These are phyloP conservation scores for Drosophila aff. DNA, from an alignment of 1,140 invertebrate genomes.

Conservation along the genomic window DNA sequence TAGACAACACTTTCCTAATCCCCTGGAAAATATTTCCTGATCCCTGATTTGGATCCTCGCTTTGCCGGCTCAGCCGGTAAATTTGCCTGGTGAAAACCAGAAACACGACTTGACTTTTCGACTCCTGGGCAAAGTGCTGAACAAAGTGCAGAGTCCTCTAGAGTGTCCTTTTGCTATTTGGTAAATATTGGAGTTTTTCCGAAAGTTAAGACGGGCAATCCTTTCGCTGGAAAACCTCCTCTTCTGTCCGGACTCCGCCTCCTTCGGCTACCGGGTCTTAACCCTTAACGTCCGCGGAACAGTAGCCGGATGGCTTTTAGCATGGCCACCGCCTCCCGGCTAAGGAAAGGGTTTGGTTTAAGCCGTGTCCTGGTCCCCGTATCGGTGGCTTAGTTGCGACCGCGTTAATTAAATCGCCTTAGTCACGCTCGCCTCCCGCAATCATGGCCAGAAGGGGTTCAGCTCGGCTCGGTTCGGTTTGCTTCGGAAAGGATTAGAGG, in stretches of 20 bases:
- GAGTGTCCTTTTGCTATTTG: conserved; percentile 55
- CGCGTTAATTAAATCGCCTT: conserved; percentile 84
- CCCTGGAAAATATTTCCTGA: conserved; percentile 6
- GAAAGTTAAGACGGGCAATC: conserved; percentile 57
- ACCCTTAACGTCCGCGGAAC: conserved; percentile 38
- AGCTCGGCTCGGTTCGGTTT: not conserved
- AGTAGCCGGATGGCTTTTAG: conserved; percentile 72
- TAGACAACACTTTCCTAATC: not conserved
- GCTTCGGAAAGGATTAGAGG: conserved; percentile 42
- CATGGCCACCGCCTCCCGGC: conserved; percentile 51
- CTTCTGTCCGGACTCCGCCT: conserved; percentile 18
- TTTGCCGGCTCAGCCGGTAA: conserved; percentile 43
- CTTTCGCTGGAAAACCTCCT: conserved; percentile 62
- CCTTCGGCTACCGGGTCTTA: conserved; percentile 25
- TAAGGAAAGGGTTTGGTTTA: conserved; percentile 64
- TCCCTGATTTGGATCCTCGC: conserved; percentile 27
- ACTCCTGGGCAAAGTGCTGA: conserved; percentile 38
- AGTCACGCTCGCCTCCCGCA: conserved; percentile 68
- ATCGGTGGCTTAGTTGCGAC: conserved; percentile 66
- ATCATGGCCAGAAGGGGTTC: conserved; percentile 60
- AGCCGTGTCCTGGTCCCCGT: conserved; percentile 21
- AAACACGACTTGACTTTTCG: conserved; percentile 69
- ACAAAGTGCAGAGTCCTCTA: conserved; percentile 2
- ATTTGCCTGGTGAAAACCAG: conserved; percentile 36
- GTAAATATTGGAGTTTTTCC: conserved; percentile 78